Percentiles rank a stretch among this genome's conserved stretches.
phyloP scores from a whole-genome alignment of 2,888 invertebrate genomes.

The Nephrocerus scutellatus region DNA sequence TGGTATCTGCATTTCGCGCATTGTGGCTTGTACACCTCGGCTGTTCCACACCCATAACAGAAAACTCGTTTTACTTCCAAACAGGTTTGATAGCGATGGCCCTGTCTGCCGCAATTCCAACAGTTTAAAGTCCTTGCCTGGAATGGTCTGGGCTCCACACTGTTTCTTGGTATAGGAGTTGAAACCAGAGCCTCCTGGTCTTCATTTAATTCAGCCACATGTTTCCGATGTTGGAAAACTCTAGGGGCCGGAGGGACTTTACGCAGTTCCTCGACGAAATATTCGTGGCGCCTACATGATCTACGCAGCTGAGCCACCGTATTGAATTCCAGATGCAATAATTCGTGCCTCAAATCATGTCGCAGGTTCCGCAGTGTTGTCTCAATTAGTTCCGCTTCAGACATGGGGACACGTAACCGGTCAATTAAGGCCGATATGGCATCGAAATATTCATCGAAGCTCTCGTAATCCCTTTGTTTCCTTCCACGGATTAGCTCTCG shows the following conservation, averaged over 20 bases:
- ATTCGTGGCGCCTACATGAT: conserved; percentile 1
- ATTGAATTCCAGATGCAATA: conserved; percentile 1
- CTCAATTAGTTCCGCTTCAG: conserved; percentile 2
- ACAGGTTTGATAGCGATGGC: conserved; percentile 13
- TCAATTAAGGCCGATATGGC: conserved; percentile 1
- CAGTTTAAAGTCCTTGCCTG: no score
- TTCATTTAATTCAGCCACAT: no score
- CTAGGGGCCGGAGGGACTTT: neutral
- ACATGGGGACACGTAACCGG: neutral
- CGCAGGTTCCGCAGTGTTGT: conserved; percentile 3
- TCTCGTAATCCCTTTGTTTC: conserved; percentile 3
- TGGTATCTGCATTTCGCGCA: conserved; percentile 9
- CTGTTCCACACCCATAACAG: conserved; percentile 17
- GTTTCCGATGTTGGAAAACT: no score
- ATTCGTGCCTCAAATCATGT: conserved; percentile 1
- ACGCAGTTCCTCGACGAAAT: neutral
- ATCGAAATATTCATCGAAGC: conserved; percentile 5
- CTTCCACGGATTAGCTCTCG: conserved; percentile 6
- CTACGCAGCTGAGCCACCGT: conserved; percentile 2
- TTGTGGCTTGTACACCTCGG: conserved; percentile 5
- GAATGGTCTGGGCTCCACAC: conserved; percentile 4
- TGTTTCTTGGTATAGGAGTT: no score
- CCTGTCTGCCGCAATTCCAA: no score
- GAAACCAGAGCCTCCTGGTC: no score
- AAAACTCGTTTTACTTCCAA: conserved; percentile 7